Percentiles rank a stretch among this genome's conserved stretches.
phyloP scores from a whole-genome alignment of 2,113 vertebrate genomes.

The Ginglymostoma cirratum region DNA sequence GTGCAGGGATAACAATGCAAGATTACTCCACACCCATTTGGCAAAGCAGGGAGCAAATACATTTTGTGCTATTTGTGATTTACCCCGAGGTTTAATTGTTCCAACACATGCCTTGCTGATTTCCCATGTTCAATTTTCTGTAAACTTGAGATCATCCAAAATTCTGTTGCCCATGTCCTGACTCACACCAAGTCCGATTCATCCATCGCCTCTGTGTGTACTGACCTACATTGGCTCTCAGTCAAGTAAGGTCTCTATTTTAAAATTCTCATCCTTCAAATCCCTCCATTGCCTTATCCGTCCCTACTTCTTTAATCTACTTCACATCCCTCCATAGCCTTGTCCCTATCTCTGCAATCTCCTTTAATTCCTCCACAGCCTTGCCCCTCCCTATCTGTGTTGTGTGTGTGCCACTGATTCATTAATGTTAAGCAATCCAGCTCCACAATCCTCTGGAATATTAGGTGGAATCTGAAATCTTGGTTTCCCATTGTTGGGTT shows the following conservation, averaged over 20 bases:
- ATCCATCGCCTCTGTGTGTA: neutral
- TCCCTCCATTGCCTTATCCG: neutral
- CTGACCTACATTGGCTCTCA: neutral
- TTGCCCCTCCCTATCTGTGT: no score
- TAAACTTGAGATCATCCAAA: neutral
- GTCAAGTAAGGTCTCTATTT: neutral
- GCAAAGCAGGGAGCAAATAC: neutral
- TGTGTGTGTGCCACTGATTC: no score
- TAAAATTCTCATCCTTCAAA: neutral
- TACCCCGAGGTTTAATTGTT: neutral
- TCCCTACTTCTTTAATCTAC: no score
- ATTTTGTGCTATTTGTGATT: neutral
- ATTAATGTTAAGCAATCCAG: no score
- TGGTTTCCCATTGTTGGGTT: no score
- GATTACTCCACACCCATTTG: neutral
- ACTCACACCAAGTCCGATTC: neutral
- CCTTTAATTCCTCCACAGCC: no score
- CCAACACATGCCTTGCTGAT: neutral
- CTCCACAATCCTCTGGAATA: neutral
- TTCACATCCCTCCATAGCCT: neutral
- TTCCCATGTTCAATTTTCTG: neutral
- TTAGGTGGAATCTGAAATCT: no score
- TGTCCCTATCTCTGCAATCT: no score
- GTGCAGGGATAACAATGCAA: neutral
- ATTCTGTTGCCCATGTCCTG: neutral